Evolutionary conservation across 2,797 vertebrate genomes (phyloP).

Genomic region (Sphenopsis melanotis): DNA sequence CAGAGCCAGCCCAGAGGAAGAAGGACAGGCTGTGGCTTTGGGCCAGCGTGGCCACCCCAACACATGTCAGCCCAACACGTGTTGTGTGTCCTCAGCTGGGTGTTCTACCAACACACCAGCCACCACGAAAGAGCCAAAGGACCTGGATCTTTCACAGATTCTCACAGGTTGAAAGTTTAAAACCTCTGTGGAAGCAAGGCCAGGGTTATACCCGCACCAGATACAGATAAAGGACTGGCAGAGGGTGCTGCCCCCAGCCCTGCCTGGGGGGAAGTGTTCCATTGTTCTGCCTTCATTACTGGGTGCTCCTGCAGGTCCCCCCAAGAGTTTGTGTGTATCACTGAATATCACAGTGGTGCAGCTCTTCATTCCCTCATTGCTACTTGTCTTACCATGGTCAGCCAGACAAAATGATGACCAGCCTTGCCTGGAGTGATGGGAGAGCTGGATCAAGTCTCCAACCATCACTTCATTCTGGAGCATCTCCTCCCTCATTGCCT

Average conservation of each 20-base stretch:
- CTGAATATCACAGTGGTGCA: not conserved
- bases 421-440: not conserved
- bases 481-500: not conserved
- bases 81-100: not conserved
- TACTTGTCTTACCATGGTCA: not conserved
- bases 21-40: not conserved
- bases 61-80: accelerated
- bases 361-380: not conserved
- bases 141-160: not conserved
- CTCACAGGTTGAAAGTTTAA: not conserved
- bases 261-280: accelerated
- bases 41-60: not conserved
- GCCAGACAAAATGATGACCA: not conserved
- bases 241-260: not conserved
- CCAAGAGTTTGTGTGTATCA: not conserved
- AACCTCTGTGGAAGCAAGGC: not conserved
- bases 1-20: not conserved
- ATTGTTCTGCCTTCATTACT: not conserved
- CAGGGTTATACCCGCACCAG: not conserved
- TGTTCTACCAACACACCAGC: not conserved
- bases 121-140: not conserved
- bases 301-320: not conserved
- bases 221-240: not conserved
- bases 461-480: not conserved
- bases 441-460: not conserved